A percentile compares a stretch with the other conserved stretches of the same genome.
phyloP scores from a whole-genome alignment of 2,797 vertebrate species.

The Melanotaenia trifasciata region DNA sequence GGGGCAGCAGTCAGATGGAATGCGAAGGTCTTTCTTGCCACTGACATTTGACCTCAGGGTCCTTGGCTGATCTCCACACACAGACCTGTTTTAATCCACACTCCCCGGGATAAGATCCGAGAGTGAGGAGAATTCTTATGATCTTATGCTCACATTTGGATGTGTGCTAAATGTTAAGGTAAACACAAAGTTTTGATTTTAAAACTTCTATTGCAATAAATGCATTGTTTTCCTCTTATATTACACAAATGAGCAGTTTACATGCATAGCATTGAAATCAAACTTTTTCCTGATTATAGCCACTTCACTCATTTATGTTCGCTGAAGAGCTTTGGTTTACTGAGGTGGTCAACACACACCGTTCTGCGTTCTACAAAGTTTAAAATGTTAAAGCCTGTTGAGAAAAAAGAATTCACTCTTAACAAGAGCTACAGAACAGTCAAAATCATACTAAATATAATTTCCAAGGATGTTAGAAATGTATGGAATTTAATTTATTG shows the following conservation, averaged over 20 bases:
- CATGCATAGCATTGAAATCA: background rate
- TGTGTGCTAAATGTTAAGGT: background rate
- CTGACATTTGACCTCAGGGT: constrained; percentile 80
- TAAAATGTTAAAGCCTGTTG: background rate
- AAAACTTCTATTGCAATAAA: background rate
- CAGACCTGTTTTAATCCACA: constrained; percentile 79
- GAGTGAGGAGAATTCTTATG: constrained; percentile 23
- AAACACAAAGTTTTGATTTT: background rate
- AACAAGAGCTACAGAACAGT: background rate
- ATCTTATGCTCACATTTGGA: constrained; percentile 1
- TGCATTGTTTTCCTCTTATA: background rate
- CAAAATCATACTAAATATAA: background rate
- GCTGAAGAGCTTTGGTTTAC: background rate
- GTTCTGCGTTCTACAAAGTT: background rate
- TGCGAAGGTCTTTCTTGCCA: constrained; percentile 77
- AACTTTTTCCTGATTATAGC: background rate
- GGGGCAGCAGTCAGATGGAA: constrained; percentile 72
- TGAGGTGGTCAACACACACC: background rate
- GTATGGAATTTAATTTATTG: background rate
- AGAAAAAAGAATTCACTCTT: background rate
- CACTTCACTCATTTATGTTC: background rate
- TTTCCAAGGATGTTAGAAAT: background rate
- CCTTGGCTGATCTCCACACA: constrained; percentile 73
- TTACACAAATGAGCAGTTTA: background rate
- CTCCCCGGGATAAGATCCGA: constrained; percentile 69